A percentile compares a stretch with the other conserved stretches of the same genome.
These are phyloP conservation scores for Chouioia cunea DNA, from an alignment of 2,888 invertebrate species.

Conservation along the genomic window DNA sequence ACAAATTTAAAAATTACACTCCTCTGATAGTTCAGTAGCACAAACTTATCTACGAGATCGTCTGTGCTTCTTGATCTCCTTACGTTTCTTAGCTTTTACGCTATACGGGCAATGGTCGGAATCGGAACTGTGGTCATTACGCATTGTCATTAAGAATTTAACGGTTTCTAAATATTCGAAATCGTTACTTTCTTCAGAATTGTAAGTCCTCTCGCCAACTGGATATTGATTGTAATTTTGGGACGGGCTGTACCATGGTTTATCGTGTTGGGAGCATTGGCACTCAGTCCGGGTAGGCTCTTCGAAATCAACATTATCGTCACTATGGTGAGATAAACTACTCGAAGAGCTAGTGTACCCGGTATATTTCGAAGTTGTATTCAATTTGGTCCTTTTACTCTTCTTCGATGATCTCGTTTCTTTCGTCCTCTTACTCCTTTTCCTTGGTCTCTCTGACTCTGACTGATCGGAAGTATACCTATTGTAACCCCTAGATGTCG, in stretches of 20 bases:
- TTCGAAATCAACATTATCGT: background rate
- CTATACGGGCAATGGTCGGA: constrained; percentile 39
- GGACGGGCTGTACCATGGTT: no score
- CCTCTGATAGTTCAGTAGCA: constrained; percentile 26
- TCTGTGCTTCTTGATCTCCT: constrained; percentile 51
- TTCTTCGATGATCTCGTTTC: constrained; percentile 27
- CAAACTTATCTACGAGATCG: constrained; percentile 56
- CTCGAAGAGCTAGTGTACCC: constrained; percentile 27
- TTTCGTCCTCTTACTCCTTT: constrained; percentile 33
- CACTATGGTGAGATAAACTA: constrained; percentile 19
- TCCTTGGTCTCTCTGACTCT: constrained; percentile 7
- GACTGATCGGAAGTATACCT: constrained; percentile 50
- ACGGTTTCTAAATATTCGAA: no score
- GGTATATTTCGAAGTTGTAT: background rate
- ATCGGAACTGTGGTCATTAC: no score
- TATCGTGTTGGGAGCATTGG: no score
- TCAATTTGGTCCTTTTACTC: constrained; percentile 6
- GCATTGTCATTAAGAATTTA: no score
- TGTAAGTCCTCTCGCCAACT: no score
- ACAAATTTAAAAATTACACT: constrained; percentile 36
- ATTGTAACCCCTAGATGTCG: constrained; percentile 40
- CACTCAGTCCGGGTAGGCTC: no score
- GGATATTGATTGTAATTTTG: no score
- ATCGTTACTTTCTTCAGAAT: no score
- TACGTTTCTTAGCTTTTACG: constrained; percentile 50